phyloP scores from a whole-genome alignment of 1,140 invertebrate genomes.

The Physella acuta region DNA sequence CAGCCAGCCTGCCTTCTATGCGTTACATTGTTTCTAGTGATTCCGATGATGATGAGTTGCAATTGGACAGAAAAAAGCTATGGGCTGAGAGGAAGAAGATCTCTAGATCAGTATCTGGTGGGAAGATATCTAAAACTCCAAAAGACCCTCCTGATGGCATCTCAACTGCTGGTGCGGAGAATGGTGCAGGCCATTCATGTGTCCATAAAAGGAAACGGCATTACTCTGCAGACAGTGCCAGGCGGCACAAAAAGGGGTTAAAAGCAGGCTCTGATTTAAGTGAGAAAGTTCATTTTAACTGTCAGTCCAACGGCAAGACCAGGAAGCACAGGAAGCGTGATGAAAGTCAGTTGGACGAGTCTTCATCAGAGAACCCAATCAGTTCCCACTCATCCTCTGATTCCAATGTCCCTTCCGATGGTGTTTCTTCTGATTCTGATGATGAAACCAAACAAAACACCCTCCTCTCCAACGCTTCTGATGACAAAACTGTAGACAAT shows the following conservation, averaged over 20 bases:
- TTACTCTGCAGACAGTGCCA: constrained; percentile 18
- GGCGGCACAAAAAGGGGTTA: constrained; percentile 2
- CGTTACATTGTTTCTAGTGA: constrained; percentile 15
- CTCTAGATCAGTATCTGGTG: constrained; percentile 15
- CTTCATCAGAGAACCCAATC: constrained; percentile 21
- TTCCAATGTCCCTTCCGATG: constrained; percentile 11
- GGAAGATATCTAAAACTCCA: constrained; percentile 4
- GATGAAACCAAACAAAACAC: constrained; percentile 19
- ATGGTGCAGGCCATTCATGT: neutral
- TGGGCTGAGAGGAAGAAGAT: constrained; percentile 24
- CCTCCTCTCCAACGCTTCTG: constrained; percentile 6
- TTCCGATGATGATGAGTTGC: constrained; percentile 17
- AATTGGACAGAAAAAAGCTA: constrained; percentile 11
- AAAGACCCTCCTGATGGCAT: too few relatives aligned
- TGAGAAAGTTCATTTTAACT: neutral
- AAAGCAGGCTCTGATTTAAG: neutral
- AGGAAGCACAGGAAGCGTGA: neutral
- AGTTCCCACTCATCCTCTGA: constrained; percentile 19
- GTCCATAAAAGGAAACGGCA: constrained; percentile 3
- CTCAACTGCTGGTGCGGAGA: too few relatives aligned
- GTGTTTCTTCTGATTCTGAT: constrained; percentile 7
- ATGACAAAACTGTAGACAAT: constrained; percentile 20
- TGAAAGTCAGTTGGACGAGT: neutral
- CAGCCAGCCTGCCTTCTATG: constrained; percentile 21
- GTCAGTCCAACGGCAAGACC: neutral